Conservation (phyloP, 2,797 vertebrate species). For the Luscinia megarhynchos region DNA sequence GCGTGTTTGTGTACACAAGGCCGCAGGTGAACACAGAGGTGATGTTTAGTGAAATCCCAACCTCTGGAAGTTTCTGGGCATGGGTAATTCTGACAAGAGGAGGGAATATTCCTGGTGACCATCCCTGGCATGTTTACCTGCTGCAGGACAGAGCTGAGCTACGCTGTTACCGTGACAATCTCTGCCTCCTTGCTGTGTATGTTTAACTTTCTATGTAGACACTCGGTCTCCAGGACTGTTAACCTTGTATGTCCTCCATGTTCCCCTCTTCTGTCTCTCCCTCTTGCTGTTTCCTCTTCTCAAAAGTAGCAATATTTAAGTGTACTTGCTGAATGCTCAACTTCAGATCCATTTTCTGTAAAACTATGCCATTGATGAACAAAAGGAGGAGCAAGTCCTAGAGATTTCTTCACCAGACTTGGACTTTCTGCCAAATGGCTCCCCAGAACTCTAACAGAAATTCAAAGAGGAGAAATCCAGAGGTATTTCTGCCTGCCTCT, state of each 20-base stretch:
- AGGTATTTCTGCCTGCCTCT: not conserved
- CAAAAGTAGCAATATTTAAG: conserved; percentile 51
- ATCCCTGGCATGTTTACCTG: not conserved
- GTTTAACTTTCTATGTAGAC: not conserved
- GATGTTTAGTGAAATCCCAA: not conserved
- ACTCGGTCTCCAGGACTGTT: conserved; percentile 34
- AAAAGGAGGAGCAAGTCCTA: not conserved
- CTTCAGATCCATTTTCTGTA: conserved; percentile 30
- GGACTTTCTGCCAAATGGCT: not conserved
- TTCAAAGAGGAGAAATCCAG: conserved; percentile 13
- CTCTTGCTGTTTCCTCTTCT: not conserved
- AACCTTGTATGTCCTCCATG: not conserved
- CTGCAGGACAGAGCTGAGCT: not conserved
- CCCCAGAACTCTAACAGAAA: not conserved
- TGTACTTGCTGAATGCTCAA: conserved; percentile 25
- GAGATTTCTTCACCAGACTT: conserved; percentile 61
- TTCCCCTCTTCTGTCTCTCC: not conserved
- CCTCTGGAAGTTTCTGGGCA: not conserved
- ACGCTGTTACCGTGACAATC: not conserved
- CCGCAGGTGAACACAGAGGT: not conserved
- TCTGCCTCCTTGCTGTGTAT: not conserved
- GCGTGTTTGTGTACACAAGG: fast-evolving
- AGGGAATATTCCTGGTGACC: not conserved
- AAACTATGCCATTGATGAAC: not conserved
- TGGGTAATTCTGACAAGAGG: not conserved